phyloP scores from a whole-genome alignment of 2,113 vertebrate species.

The Ciconia stormi region DNA sequence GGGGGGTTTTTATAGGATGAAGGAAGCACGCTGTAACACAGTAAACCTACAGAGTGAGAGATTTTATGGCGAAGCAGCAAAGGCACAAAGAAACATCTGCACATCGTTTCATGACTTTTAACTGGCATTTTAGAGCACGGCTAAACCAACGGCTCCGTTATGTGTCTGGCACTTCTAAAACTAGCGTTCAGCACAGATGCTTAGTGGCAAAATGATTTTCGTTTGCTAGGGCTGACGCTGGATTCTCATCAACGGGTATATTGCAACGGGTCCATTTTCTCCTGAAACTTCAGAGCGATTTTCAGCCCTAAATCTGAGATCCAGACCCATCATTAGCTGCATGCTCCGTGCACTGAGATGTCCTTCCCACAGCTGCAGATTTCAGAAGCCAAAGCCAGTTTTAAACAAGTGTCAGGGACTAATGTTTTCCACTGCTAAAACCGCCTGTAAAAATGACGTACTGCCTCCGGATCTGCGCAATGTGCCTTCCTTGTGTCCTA shows the following conservation, averaged over 20 bases:
- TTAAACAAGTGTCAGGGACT: neutral
- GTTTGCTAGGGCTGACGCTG: neutral
- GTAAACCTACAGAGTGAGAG: neutral
- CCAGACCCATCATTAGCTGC: neutral
- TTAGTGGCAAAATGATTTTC: constrained; percentile 31
- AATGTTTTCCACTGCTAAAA: neutral
- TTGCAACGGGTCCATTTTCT: constrained; percentile 3
- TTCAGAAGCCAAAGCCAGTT: neutral
- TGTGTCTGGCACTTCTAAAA: neutral
- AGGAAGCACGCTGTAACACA: neutral
- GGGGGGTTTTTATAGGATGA: neutral
- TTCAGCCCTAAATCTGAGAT: neutral
- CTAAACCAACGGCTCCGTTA: neutral
- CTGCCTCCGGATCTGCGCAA: neutral
- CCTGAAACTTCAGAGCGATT: neutral
- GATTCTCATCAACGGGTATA: neutral
- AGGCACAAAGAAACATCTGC: constrained; percentile 49
- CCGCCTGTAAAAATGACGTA: neutral
- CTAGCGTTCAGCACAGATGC: constrained; percentile 31
- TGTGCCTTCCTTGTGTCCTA: neutral
- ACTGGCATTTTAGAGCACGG: neutral
- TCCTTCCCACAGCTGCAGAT: neutral
- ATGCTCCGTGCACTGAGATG: neutral
- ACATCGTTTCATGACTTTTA: neutral
- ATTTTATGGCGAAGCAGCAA: neutral